These are phyloP conservation scores for Chymomyza caudatula DNA, from an alignment of 2,888 invertebrate genomes.

Conservation along the genomic window DNA sequence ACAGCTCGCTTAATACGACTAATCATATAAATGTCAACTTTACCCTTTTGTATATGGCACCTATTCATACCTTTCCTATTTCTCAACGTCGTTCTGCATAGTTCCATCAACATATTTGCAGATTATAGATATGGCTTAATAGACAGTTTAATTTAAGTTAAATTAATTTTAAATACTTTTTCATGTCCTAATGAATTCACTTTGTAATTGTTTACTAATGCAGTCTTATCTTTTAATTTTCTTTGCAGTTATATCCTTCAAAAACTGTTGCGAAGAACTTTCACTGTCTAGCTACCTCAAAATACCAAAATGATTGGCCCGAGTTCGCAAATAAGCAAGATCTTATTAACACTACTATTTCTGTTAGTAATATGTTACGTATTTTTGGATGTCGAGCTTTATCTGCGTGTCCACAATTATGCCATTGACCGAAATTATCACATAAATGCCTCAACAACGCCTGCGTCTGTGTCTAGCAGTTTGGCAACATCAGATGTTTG, in stretches of 20 bases:
- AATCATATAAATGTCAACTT: too few species aligned
- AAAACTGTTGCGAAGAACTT: conserved; percentile 34
- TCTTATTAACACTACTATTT: conserved; percentile 81
- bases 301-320: conserved; percentile 83
- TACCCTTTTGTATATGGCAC: too few species aligned
- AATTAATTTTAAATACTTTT: too few species aligned
- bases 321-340: conserved; percentile 85
- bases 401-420: conserved; percentile 85
- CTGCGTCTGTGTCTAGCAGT: conserved; percentile 20
- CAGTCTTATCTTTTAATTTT: neutral
- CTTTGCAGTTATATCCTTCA: conserved; percentile 38
- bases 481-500: conserved; percentile 25
- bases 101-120: too few species aligned
- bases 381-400: conserved; percentile 86
- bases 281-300: conserved; percentile 57
- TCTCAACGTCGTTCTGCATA: too few species aligned
- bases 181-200: neutral
- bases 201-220: neutral
- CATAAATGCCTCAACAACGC: conserved; percentile 63
- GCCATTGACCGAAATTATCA: conserved; percentile 80
- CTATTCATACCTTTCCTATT: too few species aligned
- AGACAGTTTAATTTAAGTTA: too few species aligned
- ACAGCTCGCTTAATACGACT: too few species aligned
- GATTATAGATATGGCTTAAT: too few species aligned
- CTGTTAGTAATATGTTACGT: conserved; percentile 82